Evolutionary conservation across 2,797 vertebrate genomes (phyloP), one percentile per base, ranked within the genome.

Genomic region (Danio tinwini): DNA sequence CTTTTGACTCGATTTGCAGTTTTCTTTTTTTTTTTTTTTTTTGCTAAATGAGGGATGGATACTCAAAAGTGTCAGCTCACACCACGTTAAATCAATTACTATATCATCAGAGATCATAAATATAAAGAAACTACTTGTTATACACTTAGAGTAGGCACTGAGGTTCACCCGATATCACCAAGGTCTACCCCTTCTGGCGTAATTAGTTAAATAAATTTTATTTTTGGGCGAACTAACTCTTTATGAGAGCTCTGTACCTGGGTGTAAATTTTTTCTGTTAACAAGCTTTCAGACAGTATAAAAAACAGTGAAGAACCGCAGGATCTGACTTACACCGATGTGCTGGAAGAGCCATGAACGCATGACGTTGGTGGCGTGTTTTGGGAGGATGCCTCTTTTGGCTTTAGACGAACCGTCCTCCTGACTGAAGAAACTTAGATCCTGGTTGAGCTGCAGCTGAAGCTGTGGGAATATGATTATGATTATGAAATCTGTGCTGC

Each of bases 331-430:
- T 86, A 96, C 95, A 91, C 94, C 95, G 39, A 96, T 96, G 89
- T 96, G 95, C 90, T 96, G 95, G 76, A 96, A 96, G 77, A 96
- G 95, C 95, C 95, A 96, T 47, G 95, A 95, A 5, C 95, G 91
- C 95, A 96, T 96, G 87, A 96, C 94, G 4, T 93, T 96, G 74
- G 95, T 96, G 69, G 95, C 95, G 0, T 95, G 95, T 86, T 96
- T 96, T 49, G 95, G 95, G 83, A 96, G 90, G 82, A 96, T 95
- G 0, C 95, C 95, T 65, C 95, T 90, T 82, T 96, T 96, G 64
- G 93, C 95, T 89, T 96, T 96, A 56, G 94, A 94, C 5, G 94
- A 95, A 81, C 92, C 88, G 50, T 95, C 94, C 75, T 96, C 95
- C 86, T 95, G 93, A 89, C 94, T 94, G 89, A 96, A 90, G 88